These are phyloP conservation scores for Cromileptes altivelis DNA, from an alignment of 2,113 vertebrate genomes.

Conservation along the genomic window DNA sequence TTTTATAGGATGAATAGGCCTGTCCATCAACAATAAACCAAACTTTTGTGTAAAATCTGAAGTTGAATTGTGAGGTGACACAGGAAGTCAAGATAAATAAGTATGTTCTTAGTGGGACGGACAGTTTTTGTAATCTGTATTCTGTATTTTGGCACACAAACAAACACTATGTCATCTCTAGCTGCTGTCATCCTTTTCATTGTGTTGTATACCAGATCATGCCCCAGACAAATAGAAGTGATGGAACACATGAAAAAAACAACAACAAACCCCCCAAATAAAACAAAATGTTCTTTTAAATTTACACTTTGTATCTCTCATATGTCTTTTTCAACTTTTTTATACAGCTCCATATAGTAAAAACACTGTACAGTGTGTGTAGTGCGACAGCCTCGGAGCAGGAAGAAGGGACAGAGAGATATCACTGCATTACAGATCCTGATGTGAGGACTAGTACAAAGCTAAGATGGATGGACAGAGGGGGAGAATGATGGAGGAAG, in stretches of 20 bases:
- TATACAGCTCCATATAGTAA: neutral
- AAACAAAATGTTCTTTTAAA: neutral
- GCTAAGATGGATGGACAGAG: slow-evolving; percentile 20
- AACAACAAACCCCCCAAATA: neutral
- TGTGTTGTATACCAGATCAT: neutral
- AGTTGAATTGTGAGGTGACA: no score
- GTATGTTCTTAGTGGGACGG: no score
- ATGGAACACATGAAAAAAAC: neutral
- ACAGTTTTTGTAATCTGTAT: no score
- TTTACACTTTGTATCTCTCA: neutral
- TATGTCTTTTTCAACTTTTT: neutral
- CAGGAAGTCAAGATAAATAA: no score
- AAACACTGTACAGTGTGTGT: neutral
- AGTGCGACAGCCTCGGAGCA: neutral
- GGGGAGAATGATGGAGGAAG: slow-evolving; percentile 15
- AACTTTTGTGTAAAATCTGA: no score
- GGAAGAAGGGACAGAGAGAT: neutral
- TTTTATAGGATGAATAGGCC: no score
- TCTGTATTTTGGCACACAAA: no score
- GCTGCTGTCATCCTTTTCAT: neutral
- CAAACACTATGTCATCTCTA: neutral
- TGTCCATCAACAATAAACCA: no score
- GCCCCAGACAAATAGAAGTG: neutral
- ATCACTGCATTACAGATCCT: slow-evolving; percentile 2
- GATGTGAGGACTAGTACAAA: slow-evolving; percentile 8